A percentile compares a stretch with the other conserved stretches of the same genome.
Conservation (phyloP, 2,113 vertebrate species). For the Sinocyclocheilus anshuiensis region DNA sequence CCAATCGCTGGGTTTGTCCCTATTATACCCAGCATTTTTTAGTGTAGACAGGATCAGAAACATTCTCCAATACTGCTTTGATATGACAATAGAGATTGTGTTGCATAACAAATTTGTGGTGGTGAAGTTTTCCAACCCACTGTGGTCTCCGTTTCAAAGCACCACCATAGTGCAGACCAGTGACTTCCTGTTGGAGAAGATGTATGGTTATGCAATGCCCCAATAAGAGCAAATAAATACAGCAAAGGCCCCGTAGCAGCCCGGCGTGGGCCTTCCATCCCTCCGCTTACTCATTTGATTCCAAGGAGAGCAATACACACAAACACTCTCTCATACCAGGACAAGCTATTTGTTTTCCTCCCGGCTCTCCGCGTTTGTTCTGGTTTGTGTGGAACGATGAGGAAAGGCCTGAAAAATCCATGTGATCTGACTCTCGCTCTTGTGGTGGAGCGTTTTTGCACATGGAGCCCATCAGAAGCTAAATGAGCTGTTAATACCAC, state of each 20-base stretch:
- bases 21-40: too few relatives aligned
- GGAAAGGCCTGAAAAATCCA: slow-evolving; percentile 68
- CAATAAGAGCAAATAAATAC: slow-evolving; percentile 47
- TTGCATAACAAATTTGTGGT: slow-evolving; percentile 3
- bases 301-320: slow-evolving; percentile 69
- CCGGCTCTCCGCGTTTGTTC: slow-evolving; percentile 62
- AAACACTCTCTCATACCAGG: slow-evolving; percentile 66
- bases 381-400: slow-evolving; percentile 65
- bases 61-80: neutral
- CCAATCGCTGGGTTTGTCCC: too few relatives aligned
- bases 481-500: slow-evolving; percentile 73
- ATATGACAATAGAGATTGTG: neutral
- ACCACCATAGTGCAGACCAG: slow-evolving; percentile 4
- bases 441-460: slow-evolving; percentile 62
- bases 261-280: neutral
- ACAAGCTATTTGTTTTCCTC: slow-evolving; percentile 76
- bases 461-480: slow-evolving; percentile 75
- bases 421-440: slow-evolving; percentile 57
- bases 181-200: slow-evolving; percentile 27
- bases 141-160: slow-evolving; percentile 21
- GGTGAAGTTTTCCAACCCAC: neutral
- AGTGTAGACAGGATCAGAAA: neutral
- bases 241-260: slow-evolving; percentile 1
- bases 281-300: slow-evolving; percentile 59
- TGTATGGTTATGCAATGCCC: slow-evolving; percentile 37